Evolutionary conservation across 2,113 vertebrate genomes (phyloP).

Genomic region (Forbesichthys agassizii): DNA sequence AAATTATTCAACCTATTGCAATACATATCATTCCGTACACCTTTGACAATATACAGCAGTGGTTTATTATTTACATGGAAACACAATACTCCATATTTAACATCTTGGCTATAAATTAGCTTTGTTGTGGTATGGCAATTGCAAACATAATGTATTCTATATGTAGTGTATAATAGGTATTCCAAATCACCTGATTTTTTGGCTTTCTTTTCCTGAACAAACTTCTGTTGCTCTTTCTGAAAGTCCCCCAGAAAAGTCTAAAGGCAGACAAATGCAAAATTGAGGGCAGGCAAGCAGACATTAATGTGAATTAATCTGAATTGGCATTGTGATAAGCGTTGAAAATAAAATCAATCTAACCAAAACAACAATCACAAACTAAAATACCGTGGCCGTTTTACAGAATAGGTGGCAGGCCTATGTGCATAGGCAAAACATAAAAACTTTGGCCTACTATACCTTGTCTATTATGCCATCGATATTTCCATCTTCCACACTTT

Average conservation of each 20-base stretch:
- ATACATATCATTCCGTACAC: no score
- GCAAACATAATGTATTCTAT: background rate
- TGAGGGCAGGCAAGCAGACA: background rate
- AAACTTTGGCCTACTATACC: slow-evolving; percentile 63
- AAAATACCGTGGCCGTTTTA: background rate
- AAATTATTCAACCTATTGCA: no score
- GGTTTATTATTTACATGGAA: no score
- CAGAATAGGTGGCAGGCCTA: no score
- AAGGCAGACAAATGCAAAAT: slow-evolving; percentile 25
- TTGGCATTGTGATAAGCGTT: background rate
- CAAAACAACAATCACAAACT: background rate
- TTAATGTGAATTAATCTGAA: background rate
- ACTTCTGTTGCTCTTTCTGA: slow-evolving; percentile 97
- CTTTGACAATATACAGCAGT: no score
- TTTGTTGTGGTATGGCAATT: background rate
- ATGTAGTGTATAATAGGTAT: background rate
- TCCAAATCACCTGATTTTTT: slow-evolving; percentile 86
- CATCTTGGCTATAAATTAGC: background rate
- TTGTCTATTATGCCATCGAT: slow-evolving; percentile 97
- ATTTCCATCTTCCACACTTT: slow-evolving; percentile 94
- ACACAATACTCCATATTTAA: no score
- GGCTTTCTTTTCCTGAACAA: slow-evolving; percentile 92
- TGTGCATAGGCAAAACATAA: background rate
- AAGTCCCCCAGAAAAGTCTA: slow-evolving; percentile 98
- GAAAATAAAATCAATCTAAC: background rate